Evolutionary conservation across 1,140 invertebrate genomes (phyloP).

Genomic region (Drosophila sproati): DNA sequence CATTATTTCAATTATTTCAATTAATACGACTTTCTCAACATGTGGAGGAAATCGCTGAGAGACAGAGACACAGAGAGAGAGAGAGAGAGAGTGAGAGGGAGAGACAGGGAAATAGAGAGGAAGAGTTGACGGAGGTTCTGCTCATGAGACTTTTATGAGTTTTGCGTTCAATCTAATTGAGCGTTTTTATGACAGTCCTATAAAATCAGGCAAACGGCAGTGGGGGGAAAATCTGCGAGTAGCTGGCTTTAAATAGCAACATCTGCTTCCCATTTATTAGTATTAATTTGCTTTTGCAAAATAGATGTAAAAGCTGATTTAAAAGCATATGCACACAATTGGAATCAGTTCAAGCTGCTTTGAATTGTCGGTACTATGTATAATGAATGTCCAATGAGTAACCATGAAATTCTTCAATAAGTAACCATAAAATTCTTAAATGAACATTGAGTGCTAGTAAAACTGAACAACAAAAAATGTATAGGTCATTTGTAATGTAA

Average conservation of each 20-base stretch:
- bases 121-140: slow-evolving; percentile 6
- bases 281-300: too few species aligned
- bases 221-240: slow-evolving; percentile 1
- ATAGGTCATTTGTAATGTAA: too few species aligned
- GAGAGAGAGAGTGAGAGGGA: neutral
- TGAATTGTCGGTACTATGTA: too few species aligned
- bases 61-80: neutral
- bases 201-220: slow-evolving; percentile 51
- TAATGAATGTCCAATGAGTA: too few species aligned
- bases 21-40: slow-evolving; percentile 34
- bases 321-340: too few species aligned
- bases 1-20: slow-evolving; percentile 66
- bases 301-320: too few species aligned
- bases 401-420: too few species aligned
- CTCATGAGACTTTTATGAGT: slow-evolving; percentile 66
- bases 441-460: too few species aligned
- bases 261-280: too few species aligned
- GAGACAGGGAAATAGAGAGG: neutral
- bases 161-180: slow-evolving; percentile 67
- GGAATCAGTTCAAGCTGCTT: too few species aligned
- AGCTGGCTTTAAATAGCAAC: slow-evolving; percentile 18
- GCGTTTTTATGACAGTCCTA: slow-evolving; percentile 62
- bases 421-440: too few species aligned
- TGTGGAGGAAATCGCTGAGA: neutral
- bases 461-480: too few species aligned